phyloP scores from a whole-genome alignment of 2,797 vertebrate species.

The Dryobates pubescens region DNA sequence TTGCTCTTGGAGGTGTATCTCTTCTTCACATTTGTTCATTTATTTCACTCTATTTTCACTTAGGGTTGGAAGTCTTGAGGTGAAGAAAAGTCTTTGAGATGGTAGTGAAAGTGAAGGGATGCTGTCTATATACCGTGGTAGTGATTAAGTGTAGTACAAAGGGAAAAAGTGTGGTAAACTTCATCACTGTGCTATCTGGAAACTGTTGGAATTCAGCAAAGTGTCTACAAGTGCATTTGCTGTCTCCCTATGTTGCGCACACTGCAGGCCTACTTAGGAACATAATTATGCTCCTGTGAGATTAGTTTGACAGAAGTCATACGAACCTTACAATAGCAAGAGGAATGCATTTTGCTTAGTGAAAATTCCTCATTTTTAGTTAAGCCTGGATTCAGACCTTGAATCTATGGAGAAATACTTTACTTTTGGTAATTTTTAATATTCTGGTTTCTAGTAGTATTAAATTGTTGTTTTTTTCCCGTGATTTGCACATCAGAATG shows the following conservation, averaged over 20 bases:
- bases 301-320: not conserved
- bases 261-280: not conserved
- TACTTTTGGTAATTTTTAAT: not conserved
- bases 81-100: not conserved
- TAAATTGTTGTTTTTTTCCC: not conserved
- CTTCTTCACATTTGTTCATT: not conserved
- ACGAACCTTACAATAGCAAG: not conserved
- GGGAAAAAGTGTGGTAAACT: not conserved
- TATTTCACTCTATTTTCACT: not conserved
- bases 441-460: not conserved
- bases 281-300: not conserved
- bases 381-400: not conserved
- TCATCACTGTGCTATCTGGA: not conserved
- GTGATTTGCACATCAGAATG: not conserved
- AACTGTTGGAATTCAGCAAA: not conserved
- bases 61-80: not conserved
- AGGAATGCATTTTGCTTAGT: not conserved
- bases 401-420: not conserved
- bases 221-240: not conserved
- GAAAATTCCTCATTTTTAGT: not conserved
- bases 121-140: rapidly evolving
- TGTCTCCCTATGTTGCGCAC: not conserved
- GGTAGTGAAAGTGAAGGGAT: not conserved
- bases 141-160: not conserved
- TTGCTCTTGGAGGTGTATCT: not conserved